A percentile compares a stretch with the other conserved stretches of the same genome.
Evolutionary conservation across 2,888 invertebrate genomes (phyloP).

Genomic region (Philopedon plagiatum): DNA sequence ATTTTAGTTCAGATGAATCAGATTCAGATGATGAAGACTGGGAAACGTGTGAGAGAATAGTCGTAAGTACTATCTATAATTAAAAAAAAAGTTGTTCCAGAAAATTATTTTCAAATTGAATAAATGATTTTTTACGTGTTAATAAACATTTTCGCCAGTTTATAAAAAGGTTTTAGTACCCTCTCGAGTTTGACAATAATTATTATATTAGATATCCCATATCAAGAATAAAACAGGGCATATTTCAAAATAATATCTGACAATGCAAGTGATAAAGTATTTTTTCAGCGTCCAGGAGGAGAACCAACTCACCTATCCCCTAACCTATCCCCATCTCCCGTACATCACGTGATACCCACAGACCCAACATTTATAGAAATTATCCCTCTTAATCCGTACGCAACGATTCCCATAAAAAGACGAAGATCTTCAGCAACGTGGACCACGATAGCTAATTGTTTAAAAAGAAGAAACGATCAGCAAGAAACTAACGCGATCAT

Average conservation of each 20-base stretch:
- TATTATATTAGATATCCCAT: too few species aligned
- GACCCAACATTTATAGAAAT: slow-evolving; percentile 71
- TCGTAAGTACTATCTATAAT: slow-evolving; percentile 34
- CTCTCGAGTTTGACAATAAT: too few species aligned
- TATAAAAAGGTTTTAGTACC: too few species aligned
- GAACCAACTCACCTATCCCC: slow-evolving; percentile 8
- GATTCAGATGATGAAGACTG: slow-evolving; percentile 72
- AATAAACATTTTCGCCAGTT: too few species aligned
- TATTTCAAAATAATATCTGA: background rate
- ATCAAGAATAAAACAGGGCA: background rate
- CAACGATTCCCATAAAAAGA: slow-evolving; percentile 68
- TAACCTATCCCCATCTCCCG: slow-evolving; percentile 8
- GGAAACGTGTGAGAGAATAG: slow-evolving; percentile 46
- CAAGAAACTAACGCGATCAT: slow-evolving; percentile 18
- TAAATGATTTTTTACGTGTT: too few species aligned
- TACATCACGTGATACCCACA: slow-evolving; percentile 38
- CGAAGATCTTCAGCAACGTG: slow-evolving; percentile 67
- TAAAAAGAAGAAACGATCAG: slow-evolving; percentile 21
- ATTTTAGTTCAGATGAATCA: slow-evolving; percentile 75
- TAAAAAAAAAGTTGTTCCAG: background rate
- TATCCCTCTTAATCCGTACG: slow-evolving; percentile 76
- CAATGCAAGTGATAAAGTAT: too few species aligned
- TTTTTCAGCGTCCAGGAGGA: slow-evolving; percentile 38
- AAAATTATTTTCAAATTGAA: too few species aligned
- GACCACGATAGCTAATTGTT: slow-evolving; percentile 62